phyloP scores from a whole-genome alignment of 1,140 invertebrate genomes.

The Drosophila arizonae region DNA sequence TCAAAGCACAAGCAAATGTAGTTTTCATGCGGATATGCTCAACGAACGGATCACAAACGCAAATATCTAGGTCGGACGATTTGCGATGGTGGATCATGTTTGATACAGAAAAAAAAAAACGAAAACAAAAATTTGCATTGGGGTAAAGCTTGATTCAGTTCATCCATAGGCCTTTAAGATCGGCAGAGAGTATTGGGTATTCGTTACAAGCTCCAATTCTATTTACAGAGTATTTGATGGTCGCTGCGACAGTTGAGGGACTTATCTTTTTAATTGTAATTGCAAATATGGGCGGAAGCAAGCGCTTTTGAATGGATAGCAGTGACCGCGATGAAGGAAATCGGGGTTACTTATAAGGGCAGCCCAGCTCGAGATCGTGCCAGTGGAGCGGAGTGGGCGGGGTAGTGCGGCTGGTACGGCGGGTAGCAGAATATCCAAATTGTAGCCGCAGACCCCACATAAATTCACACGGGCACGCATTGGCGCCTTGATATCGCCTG shows the following conservation, averaged over 20 bases:
- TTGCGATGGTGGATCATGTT: too few relatives aligned
- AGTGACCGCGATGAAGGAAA: slow-evolving; percentile 34
- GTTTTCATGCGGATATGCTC: slow-evolving; percentile 4
- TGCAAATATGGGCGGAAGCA: slow-evolving; percentile 73
- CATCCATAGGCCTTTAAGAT: too few relatives aligned
- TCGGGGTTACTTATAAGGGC: slow-evolving; percentile 58
- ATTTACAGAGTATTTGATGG: slow-evolving; percentile 10
- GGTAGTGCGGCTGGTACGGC: background rate
- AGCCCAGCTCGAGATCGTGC: slow-evolving; percentile 28
- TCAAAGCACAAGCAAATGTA: slow-evolving; percentile 18
- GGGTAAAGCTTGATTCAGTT: too few relatives aligned
- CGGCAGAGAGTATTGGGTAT: too few relatives aligned
- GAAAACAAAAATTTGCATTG: too few relatives aligned
- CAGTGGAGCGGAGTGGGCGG: background rate
- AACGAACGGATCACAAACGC: background rate
- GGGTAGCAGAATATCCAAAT: slow-evolving; percentile 8
- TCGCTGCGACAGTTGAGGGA: background rate
- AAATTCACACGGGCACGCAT: slow-evolving; percentile 2
- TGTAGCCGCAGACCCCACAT: slow-evolving; percentile 38
- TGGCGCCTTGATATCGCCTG: background rate
- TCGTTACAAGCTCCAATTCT: background rate
- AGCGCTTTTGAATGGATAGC: slow-evolving; percentile 64
- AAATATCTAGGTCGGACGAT: too few relatives aligned
- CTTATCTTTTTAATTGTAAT: slow-evolving; percentile 61
- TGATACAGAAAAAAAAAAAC: too few relatives aligned